Evolutionary conservation across 2,113 vertebrate genomes (phyloP), one percentile per base, ranked within the genome.

Genomic region (Dendrocopos noguchii): DNA sequence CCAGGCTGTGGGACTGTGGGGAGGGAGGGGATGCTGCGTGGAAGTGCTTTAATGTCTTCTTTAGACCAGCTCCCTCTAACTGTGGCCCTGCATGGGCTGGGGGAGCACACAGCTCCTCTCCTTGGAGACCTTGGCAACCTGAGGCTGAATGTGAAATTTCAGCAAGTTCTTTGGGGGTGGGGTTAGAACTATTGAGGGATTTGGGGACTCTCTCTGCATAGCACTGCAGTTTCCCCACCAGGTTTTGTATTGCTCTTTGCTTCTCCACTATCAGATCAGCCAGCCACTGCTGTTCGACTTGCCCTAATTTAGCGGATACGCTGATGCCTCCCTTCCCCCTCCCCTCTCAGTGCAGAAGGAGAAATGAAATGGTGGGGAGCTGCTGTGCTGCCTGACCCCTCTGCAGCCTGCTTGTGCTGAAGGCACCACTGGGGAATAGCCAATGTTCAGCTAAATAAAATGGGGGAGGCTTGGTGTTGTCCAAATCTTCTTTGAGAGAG

Each of bases 261-360:
- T 81, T 78, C 71, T 60, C 31, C 5, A 2, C 53, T 60, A 28
- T 52, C 63, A 39, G 70, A 72, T 75, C 63, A 84, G 66, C 74
- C 71, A 91, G 63, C 36, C 70, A 74, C 61, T 44, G 66, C 77
- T 28, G 66, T 70, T 33, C 1, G 8, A n/a, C 27, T 86, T 94
- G 87, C 63, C 80, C 91, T 94, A 86, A 92, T 94, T 93, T 55
- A 91, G 88, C 71, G 73, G 74, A 59, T 93, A 73, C 4, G 66
- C 71, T 76, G 90, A 76, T 79, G 60, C 67, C 50, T 90, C 77
- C 83, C 79, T 95, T 82, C 34, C 71, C 79, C 63, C 77, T 89
- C 25, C 50, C 24, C 33, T 72, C 71, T 63, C 0, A 6, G 47
- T 2, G 12, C 59, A 84, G 70, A 33, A 82, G 56, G 65, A 91